phyloP scores from a whole-genome alignment of 1,140 invertebrate genomes.

The Dendrolimus kikuchii region DNA sequence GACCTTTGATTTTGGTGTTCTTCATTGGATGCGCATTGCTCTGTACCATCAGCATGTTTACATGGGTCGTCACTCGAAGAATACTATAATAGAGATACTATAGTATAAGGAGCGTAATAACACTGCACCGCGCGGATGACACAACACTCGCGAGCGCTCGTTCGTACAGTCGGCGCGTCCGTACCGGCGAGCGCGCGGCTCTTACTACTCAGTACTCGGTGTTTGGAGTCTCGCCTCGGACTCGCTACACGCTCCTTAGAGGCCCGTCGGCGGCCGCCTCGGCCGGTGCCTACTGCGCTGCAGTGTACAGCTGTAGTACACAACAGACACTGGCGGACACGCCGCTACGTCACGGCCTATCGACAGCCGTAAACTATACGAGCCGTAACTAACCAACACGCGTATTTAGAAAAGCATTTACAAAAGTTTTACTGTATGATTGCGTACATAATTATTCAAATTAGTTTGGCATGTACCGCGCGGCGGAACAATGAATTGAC shows the following conservation, averaged over 20 bases:
- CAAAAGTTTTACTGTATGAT: too few species aligned
- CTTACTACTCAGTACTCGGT: constrained; percentile 27
- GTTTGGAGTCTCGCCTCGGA: too few species aligned
- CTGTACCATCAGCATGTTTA: constrained; percentile 66
- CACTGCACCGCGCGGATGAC: constrained; percentile 39
- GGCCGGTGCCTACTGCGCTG: too few species aligned
- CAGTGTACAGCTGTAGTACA: too few species aligned
- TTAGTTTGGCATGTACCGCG: constrained; percentile 8
- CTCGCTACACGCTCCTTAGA: not conserved
- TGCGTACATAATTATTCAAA: too few species aligned
- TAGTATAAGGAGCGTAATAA: constrained; percentile 63
- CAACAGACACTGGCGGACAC: too few species aligned
- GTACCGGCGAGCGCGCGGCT: constrained; percentile 36
- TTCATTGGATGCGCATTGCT: constrained; percentile 63
- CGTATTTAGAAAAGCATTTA: too few species aligned
- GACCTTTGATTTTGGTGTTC: constrained; percentile 68
- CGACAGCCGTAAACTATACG: too few species aligned
- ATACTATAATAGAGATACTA: constrained; percentile 63
- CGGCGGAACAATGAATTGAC: constrained; percentile 33
- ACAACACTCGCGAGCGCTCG: constrained; percentile 42
- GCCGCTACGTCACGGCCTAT: constrained; percentile 7
- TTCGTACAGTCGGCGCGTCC: constrained; percentile 23
- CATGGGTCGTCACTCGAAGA: constrained; percentile 53
- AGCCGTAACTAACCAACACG: too few species aligned
- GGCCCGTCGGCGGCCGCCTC: not conserved